Percentiles rank a stretch among this genome's conserved stretches.
Evolutionary conservation across 2,113 vertebrate species (phyloP).

Genomic region (Aldabrachelys gigantea): DNA sequence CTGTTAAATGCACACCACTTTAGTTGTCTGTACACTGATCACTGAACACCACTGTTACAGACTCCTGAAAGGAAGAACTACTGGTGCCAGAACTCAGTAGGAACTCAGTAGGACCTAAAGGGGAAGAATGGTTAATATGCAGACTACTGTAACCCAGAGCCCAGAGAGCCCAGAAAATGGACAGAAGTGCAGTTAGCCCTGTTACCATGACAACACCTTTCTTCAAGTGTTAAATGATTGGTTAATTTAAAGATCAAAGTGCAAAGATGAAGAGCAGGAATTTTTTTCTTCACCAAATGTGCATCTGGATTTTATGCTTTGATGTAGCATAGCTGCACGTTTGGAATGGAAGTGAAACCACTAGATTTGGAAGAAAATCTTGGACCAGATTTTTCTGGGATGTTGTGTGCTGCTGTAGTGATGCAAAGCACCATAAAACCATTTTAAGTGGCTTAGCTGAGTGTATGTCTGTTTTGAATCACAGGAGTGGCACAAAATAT

Average conservation of each 20-base stretch:
- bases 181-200: not conserved
- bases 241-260: not conserved
- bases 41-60: too few species aligned
- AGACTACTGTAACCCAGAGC: too few species aligned
- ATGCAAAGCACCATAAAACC: not conserved
- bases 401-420: not conserved
- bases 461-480: not conserved
- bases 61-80: too few species aligned
- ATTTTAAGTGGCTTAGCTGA: not conserved
- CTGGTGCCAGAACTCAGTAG: too few species aligned
- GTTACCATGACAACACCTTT: not conserved
- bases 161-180: not conserved
- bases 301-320: slow-evolving; percentile 5
- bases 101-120: too few species aligned
- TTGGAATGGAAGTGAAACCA: not conserved
- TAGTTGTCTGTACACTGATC: too few species aligned
- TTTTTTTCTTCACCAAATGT: not conserved
- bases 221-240: not conserved
- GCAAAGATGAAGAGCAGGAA: not conserved
- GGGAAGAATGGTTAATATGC: too few species aligned
- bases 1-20: too few species aligned
- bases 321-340: not conserved
- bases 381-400: not conserved
- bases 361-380: not conserved
- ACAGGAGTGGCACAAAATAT: not conserved